A percentile compares a stretch with the other conserved stretches of the same genome.
Evolutionary conservation across 2,113 vertebrate species (phyloP).

Genomic region (Elaphurus davidianus): DNA sequence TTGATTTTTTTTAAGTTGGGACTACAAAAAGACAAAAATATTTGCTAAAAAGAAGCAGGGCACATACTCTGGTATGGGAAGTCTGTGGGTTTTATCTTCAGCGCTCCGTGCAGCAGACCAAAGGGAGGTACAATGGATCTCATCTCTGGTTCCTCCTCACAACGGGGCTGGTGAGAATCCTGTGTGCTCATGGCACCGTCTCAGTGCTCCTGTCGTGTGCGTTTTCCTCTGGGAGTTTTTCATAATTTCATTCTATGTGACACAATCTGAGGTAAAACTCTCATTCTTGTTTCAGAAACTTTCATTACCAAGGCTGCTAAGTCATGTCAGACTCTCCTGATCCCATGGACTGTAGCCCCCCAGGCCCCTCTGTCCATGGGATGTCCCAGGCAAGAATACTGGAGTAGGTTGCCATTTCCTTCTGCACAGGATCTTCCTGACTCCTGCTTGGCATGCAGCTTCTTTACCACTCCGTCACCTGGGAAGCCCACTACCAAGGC

Average conservation of each 20-base stretch:
- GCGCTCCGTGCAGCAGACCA: neutral
- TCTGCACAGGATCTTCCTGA: neutral
- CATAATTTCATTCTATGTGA: neutral
- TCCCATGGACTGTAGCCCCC: neutral
- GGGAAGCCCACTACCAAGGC: neutral
- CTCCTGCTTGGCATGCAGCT: neutral
- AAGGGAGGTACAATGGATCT: rapidly evolving
- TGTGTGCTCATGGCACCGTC: neutral
- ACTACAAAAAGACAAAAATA: neutral
- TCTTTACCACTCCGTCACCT: neutral
- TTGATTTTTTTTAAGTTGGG: neutral
- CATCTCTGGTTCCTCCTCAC: neutral
- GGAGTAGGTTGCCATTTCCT: neutral
- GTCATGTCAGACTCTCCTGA: neutral
- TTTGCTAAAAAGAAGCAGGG: neutral
- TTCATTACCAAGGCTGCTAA: neutral
- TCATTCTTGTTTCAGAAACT: neutral
- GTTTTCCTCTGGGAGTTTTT: neutral
- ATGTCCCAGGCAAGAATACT: neutral
- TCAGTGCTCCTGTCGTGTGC: neutral
- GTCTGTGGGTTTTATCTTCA: neutral
- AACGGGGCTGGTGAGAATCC: neutral
- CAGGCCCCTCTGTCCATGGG: neutral
- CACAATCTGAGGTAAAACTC: neutral
- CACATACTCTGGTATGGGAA: neutral